These are phyloP conservation scores for Brachionus rubens DNA, from an alignment of 1,140 invertebrate species.

Conservation along the genomic window DNA sequence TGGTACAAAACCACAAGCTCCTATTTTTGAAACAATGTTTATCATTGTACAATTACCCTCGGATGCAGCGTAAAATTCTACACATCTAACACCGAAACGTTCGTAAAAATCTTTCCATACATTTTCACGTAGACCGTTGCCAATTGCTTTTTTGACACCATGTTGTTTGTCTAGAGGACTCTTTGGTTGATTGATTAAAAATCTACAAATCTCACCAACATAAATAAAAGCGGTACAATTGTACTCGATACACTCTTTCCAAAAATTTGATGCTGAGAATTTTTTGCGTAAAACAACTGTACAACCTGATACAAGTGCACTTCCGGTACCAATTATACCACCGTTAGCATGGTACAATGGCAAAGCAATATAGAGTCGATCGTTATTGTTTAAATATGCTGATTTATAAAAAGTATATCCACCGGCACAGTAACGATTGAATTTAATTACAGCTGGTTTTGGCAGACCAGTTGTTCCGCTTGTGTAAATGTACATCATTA, in stretches of 20 bases:
- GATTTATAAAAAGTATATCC: neutral
- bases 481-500: conserved; percentile 76
- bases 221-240: conserved; percentile 81
- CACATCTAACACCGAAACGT: conserved; percentile 78
- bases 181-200: conserved; percentile 80
- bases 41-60: conserved; percentile 83
- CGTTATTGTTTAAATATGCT: conserved; percentile 53
- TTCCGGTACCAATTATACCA: conserved; percentile 64
- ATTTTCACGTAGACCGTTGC: conserved; percentile 89
- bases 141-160: conserved; percentile 79
- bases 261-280: conserved; percentile 92
- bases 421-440: conserved; percentile 20
- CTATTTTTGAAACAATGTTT: conserved; percentile 19
- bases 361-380: conserved; percentile 80
- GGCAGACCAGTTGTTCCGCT: conserved; percentile 87
- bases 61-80: conserved; percentile 96
- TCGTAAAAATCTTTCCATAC: conserved; percentile 89
- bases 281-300: conserved; percentile 82
- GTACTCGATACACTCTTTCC: conserved; percentile 88
- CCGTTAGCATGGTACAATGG: conserved; percentile 92
- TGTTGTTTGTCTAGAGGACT: conserved; percentile 76
- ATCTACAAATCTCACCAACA: conserved; percentile 97
- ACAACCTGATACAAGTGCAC: conserved; percentile 73
- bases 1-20: conserved; percentile 37
- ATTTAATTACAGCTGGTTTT: conserved; percentile 62